Base-by-base conservation (phyloP, 2,888 invertebrate genomes). In the Leptura quadrifasciata region DNA sequence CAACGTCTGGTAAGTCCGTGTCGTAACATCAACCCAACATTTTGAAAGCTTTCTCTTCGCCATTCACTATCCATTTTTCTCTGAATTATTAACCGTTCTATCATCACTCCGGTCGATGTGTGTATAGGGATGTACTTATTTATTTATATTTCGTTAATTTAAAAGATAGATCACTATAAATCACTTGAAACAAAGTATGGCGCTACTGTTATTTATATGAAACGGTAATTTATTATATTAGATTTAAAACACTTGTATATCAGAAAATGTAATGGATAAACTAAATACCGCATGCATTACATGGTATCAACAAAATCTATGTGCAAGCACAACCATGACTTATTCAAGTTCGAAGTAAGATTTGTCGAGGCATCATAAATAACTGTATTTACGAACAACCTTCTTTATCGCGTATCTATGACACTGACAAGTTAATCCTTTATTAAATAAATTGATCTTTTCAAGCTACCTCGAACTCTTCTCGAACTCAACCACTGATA, bases 351-450 rank as follows among this genome's bases (percentile, higher is more conserved):
- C 60, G 31, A 18, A 70, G 60, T 60, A 47, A 70, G 74, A 69
- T 70, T 69, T 68, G 55, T 69, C 35, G 18, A 52, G 74, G 55
- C 31, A 74, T 70, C 69, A 70, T 74, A 74, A 70, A 74, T 74
- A 74, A 74, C 69, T 70, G 63, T 74, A 70, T 74, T 63, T 54
- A 74, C 70, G 57, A 68, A 69, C 68, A 58, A 69, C 61, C 64
- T 74, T 70, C 55, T 60, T 74, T 74, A 74, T 74, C 65, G 69
- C 74, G 72, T 74, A 79, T 79, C 76, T 72, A 61, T 75, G 76
- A 78, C 77, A 72, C 35, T 82, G 81, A 82, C 82, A 81, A 80
- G 81, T 81, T 82, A 81, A 82, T 79, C 80, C 73, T 69, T 76
- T 71, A 72, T 78, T 77, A 82, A 82, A 82, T 79, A 80, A 74